Base-by-base conservation (phyloP, 2,113 vertebrate genomes). In the Neomonachus schauinslandi region DNA sequence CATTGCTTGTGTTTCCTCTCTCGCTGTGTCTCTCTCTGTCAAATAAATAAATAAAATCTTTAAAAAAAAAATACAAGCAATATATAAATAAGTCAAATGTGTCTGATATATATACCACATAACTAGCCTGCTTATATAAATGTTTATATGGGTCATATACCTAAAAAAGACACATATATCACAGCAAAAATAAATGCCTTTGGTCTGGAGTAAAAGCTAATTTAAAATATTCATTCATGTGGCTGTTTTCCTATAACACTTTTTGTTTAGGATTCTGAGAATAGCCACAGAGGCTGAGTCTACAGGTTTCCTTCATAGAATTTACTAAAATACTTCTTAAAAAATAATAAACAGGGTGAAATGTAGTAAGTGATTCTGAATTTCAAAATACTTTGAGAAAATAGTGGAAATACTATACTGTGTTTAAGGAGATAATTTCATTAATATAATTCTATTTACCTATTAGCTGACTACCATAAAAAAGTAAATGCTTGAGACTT, bases 201-300 rank as follows among this genome's bases (percentile, higher is more conserved):
- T 88, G 28, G 2, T 13, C 9, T 77, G 10, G 26, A 91, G 3
- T 89, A 59, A 97, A 93, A 88, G 15, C 4, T 57, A 63, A 65
- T 80, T 95, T 71, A 91, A 93, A 93, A 80, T 71, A 88, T 53
- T 72, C 82, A 39, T n/a, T 69, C 57, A 71, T 55, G 46, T 81
- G n/a, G 31, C 14, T n/a, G 36, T 92, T 82, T 97, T 76, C 22
- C 24, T 83, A 1, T 28, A 83, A 59, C 31, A 33, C 5, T 55
- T 83, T 88, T 83, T 55, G 28, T 80, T 93, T 79, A 86, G 12
- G 4, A 91, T 53, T 84, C 16, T 91, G 94, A 61, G n/a, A 87
- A 67, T 63, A 6, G 2, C 4, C 39, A 28, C 10, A 74, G 49
- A 95, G 85, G 28, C 1, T 77, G 42, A 86, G 14, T 86, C 89